Evolutionary conservation across 2,888 invertebrate species (phyloP).

Genomic region (Cataglyphis cursor): DNA sequence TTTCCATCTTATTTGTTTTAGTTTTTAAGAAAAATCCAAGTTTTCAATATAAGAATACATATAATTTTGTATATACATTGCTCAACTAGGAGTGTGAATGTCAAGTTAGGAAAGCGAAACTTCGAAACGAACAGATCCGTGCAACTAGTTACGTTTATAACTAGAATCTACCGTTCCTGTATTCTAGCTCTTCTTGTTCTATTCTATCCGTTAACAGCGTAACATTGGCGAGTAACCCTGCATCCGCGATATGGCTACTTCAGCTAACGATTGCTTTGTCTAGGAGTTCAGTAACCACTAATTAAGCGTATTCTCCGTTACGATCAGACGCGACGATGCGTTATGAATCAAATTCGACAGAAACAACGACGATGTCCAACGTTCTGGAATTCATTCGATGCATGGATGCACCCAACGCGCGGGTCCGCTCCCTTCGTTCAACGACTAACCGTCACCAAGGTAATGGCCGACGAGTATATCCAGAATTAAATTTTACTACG

Average conservation of each 20-base stretch:
- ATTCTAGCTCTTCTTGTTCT: constrained; percentile 14
- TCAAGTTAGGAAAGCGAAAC: constrained; percentile 15
- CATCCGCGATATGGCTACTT: not conserved
- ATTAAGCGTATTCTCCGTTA: constrained; percentile 47
- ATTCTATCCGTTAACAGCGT: constrained; percentile 1
- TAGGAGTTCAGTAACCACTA: constrained; percentile 30
- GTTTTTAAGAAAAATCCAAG: not conserved
- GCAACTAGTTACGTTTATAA: constrained; percentile 39
- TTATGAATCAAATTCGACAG: constrained; percentile 49
- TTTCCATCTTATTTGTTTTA: not conserved
- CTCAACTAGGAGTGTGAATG: not conserved
- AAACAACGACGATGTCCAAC: constrained; percentile 19
- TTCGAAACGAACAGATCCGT: not conserved
- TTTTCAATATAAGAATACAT: not conserved
- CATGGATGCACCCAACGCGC: constrained; percentile 17
- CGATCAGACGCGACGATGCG: constrained; percentile 37
- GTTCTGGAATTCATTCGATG: constrained; percentile 46
- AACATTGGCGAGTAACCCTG: constrained; percentile 29
- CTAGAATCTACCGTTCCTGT: not conserved
- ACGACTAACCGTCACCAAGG: constrained; percentile 45
- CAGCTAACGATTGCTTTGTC: constrained; percentile 42
- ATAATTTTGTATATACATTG: not conserved
- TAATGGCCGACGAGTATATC: constrained; percentile 42
- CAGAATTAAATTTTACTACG: constrained; percentile 62
- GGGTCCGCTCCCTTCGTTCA: constrained; percentile 50